phyloP scores from a whole-genome alignment of 2,113 vertebrate genomes.

The Psephotus haematonotus region DNA sequence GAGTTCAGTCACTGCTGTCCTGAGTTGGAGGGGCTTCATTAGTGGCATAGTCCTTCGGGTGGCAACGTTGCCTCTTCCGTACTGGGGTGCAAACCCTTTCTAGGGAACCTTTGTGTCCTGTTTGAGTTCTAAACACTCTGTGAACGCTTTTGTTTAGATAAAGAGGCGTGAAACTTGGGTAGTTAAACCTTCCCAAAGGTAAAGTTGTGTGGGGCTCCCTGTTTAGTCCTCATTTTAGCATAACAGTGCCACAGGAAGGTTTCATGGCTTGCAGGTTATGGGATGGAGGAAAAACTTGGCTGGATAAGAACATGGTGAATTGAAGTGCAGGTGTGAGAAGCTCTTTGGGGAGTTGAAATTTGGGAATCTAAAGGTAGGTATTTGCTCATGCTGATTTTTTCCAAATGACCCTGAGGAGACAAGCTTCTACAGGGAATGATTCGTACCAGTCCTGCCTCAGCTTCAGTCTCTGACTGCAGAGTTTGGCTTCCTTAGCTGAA shows the following conservation, averaged over 20 bases:
- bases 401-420: background rate
- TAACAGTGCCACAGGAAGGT: background rate
- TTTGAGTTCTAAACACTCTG: background rate
- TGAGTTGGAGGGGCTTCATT: background rate
- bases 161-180: background rate
- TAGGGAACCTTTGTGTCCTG: background rate
- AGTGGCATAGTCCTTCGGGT: background rate
- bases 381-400: background rate
- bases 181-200: background rate
- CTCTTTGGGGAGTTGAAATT: background rate
- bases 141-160: background rate
- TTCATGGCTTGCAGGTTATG: background rate
- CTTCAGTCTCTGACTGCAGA: background rate
- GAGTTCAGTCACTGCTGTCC: background rate
- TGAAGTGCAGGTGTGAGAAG: background rate
- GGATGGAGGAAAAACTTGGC: background rate
- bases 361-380: background rate
- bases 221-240: background rate
- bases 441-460: background rate
- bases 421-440: background rate
- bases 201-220: background rate
- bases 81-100: background rate
- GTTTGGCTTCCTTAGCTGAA: background rate
- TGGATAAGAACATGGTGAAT: background rate
- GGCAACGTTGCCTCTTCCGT: background rate